Evolutionary conservation across 2,113 vertebrate species (phyloP).

Genomic region (Leucosticte australis): DNA sequence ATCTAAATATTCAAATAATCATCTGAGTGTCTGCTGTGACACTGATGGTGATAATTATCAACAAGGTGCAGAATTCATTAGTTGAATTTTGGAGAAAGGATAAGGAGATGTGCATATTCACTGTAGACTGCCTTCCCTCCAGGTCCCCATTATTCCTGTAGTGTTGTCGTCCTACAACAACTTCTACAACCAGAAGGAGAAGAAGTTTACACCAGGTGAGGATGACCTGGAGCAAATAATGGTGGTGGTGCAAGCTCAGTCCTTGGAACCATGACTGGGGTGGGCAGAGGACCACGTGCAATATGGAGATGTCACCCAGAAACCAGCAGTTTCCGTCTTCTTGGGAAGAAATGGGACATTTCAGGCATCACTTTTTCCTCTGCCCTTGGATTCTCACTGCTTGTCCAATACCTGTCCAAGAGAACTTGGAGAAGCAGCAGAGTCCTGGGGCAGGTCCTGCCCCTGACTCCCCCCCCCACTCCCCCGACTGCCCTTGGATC

Average conservation of each 20-base stretch:
- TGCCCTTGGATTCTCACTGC: neutral
- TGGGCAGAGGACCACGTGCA: accelerated
- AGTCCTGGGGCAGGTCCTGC: neutral
- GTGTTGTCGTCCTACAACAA: slow-evolving; percentile 77
- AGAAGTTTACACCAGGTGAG: slow-evolving; percentile 75
- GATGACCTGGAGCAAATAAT: neutral
- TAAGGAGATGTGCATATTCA: neutral
- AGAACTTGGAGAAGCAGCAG: neutral
- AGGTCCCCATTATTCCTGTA: slow-evolving; percentile 78
- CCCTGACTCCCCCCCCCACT: neutral
- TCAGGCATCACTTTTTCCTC: neutral
- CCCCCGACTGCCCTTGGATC: neutral
- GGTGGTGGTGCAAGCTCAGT: neutral
- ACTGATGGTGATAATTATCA: neutral
- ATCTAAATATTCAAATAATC: neutral
- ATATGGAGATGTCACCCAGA: neutral
- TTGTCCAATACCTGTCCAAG: neutral
- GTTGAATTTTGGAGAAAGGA: neutral
- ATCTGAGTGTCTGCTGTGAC: neutral
- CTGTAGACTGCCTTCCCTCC: neutral
- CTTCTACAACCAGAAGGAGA: slow-evolving; percentile 77
- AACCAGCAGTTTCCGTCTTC: neutral
- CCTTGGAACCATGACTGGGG: neutral
- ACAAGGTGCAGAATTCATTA: neutral
- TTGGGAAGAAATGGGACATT: neutral